Base-by-base conservation (phyloP, 2,888 invertebrate species). In the Stegana nigrithorax region DNA sequence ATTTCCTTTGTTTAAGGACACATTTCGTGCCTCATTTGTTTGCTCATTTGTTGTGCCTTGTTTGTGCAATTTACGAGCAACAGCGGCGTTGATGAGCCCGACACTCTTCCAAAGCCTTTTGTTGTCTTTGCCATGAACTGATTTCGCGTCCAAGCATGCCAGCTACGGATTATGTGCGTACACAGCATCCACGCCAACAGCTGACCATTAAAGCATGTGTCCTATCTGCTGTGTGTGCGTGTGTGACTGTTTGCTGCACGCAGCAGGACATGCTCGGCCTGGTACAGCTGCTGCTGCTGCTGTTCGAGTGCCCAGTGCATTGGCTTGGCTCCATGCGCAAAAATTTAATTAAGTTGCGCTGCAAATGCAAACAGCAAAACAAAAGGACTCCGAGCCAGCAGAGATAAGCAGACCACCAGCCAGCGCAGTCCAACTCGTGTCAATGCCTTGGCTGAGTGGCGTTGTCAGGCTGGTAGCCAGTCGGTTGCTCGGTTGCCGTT, bases 1-100 rank as follows among this genome's bases (percentile, higher is more conserved):
- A 75, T 75, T 80, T 80, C 63, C 29, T 60, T n/a, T 44, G 63
- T 73, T 75, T 79, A 73, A 79, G 79, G 78, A 79, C 73, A 70
- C 73, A 78, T 66, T 63, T 67, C 60, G 42, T 47, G 59, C 51
- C 53, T 55, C 76, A 75, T 75, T 80, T 75, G 80, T 80, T 75
- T 75, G 78, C 67, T 64, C 78, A 80, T 75, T 75, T 80, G 76
- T 69, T 68, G 12, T 67, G 10, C 67, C 27, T 45, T 45, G 32
- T 27, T 57, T 45, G 45, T 17, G 26, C 8, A 27, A 26, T 44
- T 26, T 57, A 42, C 27, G 45, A 32, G 45, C 47, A 32, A 21
- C 32, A 23, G n/a, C n/a, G n/a, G n/a, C n/a, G n/a, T n/a, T n/a
- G n/a, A n/a, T n/a, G n/a, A n/a, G n/a, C n/a, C n/a, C n/a, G n/a